phyloP scores from a whole-genome alignment of 2,113 vertebrate genomes.

The Dasyurus viverrinus region DNA sequence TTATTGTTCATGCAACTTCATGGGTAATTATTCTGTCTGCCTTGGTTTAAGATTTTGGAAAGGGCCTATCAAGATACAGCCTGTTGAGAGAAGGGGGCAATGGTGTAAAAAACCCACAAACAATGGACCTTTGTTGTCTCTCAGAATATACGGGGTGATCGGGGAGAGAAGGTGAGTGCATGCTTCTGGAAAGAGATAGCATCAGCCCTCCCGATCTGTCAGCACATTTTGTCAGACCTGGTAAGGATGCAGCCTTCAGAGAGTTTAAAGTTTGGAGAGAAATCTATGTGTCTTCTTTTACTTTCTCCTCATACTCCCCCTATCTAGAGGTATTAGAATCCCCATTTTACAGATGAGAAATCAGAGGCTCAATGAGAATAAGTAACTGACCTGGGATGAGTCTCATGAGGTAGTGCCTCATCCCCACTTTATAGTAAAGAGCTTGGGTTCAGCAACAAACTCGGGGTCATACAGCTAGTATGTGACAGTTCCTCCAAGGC shows the following conservation, averaged over 20 bases:
- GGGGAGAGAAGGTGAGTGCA: neutral
- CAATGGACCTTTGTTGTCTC: neutral
- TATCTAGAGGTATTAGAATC: neutral
- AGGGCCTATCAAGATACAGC: slow-evolving; percentile 36
- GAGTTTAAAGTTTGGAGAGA: neutral
- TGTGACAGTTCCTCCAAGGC: neutral
- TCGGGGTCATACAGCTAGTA: neutral
- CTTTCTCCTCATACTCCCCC: neutral
- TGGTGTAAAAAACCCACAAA: neutral
- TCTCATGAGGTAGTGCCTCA: neutral
- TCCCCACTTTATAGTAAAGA: neutral
- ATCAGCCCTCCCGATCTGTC: neutral
- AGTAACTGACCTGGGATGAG: neutral
- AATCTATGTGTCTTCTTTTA: neutral
- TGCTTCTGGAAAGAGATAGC: neutral
- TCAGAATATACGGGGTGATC: neutral
- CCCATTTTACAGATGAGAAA: neutral
- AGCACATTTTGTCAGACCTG: neutral
- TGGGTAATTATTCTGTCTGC: slow-evolving; percentile 41
- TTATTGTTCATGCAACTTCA: slow-evolving; percentile 45
- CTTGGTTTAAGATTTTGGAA: slow-evolving; percentile 48
- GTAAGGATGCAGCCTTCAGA: neutral
- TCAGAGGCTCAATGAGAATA: neutral
- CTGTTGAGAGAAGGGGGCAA: slow-evolving; percentile 5
- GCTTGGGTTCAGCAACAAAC: neutral